Conservation (phyloP, 2,797 vertebrate genomes). For the Peromyscus aztecus region DNA sequence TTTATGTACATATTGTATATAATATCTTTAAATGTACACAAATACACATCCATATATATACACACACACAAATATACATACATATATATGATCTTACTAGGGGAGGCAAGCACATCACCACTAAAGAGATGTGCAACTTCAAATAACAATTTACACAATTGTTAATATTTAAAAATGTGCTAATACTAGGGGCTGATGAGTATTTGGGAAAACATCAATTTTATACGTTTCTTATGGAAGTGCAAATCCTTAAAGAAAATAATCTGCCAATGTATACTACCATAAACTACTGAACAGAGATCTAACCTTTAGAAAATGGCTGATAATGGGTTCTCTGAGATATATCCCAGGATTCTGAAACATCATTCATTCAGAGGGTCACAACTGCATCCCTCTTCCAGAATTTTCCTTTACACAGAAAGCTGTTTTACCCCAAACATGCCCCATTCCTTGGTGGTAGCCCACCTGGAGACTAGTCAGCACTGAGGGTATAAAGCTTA, state of each 20-base stretch:
- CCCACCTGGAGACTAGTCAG: neutral
- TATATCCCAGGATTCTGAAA: neutral
- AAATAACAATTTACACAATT: neutral
- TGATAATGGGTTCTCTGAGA: neutral
- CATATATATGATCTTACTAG: neutral
- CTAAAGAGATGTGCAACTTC: neutral
- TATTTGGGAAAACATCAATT: neutral
- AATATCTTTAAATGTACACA: neutral
- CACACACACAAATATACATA: neutral
- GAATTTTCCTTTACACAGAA: neutral
- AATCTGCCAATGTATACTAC: neutral
- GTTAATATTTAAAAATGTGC: constrained; percentile 29
- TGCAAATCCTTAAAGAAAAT: constrained; percentile 3
- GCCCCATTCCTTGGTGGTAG: neutral
- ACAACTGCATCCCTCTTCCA: neutral
- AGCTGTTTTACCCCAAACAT: neutral
- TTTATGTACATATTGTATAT: neutral
- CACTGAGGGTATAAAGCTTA: neutral
- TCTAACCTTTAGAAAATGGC: neutral
- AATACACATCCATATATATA: neutral
- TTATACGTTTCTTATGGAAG: neutral
- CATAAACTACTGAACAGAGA: neutral
- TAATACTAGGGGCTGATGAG: neutral
- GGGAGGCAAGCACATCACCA: neutral
- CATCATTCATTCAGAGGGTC: neutral